Evolutionary conservation across 2,888 invertebrate species (phyloP).

Genomic region (Aphelenchoides bicaudatus): DNA sequence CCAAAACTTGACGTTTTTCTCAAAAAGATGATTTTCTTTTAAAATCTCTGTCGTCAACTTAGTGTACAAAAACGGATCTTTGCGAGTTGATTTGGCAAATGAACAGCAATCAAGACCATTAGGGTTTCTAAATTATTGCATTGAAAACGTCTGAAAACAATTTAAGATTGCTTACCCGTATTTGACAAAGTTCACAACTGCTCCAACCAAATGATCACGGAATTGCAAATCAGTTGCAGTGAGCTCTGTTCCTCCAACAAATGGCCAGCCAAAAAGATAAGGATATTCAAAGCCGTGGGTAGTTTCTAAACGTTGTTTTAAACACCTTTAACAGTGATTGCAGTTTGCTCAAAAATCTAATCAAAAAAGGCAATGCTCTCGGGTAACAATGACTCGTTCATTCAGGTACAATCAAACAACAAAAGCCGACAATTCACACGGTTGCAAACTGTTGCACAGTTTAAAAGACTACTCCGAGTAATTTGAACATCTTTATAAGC

Average conservation of each 20-base stretch:
- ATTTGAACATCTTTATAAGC: no score
- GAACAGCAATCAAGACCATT: background rate
- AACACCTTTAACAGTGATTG: no score
- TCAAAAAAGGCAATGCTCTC: no score
- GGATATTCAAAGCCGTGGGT: slow-evolving; percentile 26
- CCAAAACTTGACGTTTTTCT: no score
- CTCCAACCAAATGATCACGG: background rate
- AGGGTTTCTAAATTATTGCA: background rate
- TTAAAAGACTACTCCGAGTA: no score
- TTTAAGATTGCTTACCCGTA: slow-evolving; percentile 10
- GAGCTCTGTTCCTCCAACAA: slow-evolving; percentile 13
- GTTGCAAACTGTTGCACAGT: no score
- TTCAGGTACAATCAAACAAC: background rate
- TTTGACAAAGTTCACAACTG: background rate
- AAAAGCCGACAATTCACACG: background rate
- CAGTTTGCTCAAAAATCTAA: no score
- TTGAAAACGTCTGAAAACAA: no score
- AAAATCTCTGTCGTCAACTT: no score
- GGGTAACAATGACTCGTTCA: background rate
- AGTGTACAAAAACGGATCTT: no score
- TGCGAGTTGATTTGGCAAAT: background rate
- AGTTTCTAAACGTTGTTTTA: no score
- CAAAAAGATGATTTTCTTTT: no score
- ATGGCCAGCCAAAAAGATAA: slow-evolving; percentile 23
- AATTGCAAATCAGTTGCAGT: slow-evolving; percentile 1